Evolutionary conservation across 2,113 vertebrate species (phyloP), one percentile per base, ranked within the genome.

Genomic region (Parotia lawesii): DNA sequence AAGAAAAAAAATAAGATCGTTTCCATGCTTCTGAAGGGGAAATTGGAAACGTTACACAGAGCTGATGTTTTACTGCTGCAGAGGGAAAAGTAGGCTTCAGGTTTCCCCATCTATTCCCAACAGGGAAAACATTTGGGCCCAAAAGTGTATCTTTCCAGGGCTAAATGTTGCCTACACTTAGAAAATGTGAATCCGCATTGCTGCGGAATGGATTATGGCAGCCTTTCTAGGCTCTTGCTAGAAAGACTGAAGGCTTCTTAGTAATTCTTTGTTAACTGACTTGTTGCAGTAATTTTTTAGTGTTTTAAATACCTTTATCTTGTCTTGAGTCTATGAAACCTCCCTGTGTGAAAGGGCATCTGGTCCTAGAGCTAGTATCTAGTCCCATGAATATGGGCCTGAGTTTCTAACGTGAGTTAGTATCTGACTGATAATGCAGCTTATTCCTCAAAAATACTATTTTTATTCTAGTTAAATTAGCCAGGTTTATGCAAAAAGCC

Each of bases 11-110:
- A 45, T 15, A 45, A 48, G 50, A 80, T 40, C 1, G 3, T 53
- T 92, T 93, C 65, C 48, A 24, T 74, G 35, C 44, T 89, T 84
- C 45, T 71, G 47, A 86, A 74, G 75, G 72, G 85, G 86, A 86
- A 94, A 77, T 40, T 86, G 72, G 77, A 90, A 93, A 81, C 0
- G 29, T 83, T 92, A 21, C 56, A 77, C 65, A 31, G 56, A 93
- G 64, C 13, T 62, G 51, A 62, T 91, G 54, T 83, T 85, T 88
- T 62, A 47, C 51, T 33, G 56, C 51, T 50, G 51, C 22, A 86
- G 53, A 84, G 23, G 25, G 76, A 80, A 58, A 83, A 83, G 80
- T 2, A 42, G 51, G 69, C 75, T 95, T 96, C 37, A 86, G 44
- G 69, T 87, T 95, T 86, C 48, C 64, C 69, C 13, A 25, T 60